Conservation (phyloP, 2,797 vertebrate genomes). For the Heliangelus exortis region DNA sequence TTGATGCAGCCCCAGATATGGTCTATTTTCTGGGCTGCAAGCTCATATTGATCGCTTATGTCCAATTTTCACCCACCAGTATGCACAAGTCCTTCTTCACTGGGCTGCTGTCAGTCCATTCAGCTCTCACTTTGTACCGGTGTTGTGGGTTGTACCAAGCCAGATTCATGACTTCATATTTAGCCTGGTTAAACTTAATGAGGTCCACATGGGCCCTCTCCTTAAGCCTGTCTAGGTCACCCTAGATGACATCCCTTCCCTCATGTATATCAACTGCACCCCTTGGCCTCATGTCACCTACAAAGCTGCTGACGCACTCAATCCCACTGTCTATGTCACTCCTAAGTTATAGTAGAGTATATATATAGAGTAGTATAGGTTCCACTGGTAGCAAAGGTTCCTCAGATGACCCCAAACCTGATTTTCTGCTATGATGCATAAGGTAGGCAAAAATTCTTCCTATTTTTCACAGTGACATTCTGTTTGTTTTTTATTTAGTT, state of each 20-base stretch:
- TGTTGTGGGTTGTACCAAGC: not conserved
- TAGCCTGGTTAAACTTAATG: not conserved
- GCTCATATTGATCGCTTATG: not conserved
- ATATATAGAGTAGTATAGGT: not conserved
- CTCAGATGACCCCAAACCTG: not conserved
- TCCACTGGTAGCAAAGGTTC: not conserved
- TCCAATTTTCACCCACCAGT: not conserved
- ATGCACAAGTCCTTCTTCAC: not conserved
- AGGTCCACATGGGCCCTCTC: not conserved
- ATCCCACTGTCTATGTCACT: not conserved
- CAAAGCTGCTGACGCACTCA: not conserved
- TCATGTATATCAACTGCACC: not conserved
- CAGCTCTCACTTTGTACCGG: not conserved
- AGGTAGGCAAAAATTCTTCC: not conserved
- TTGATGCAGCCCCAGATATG: not conserved
- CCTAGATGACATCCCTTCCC: not conserved
- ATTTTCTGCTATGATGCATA: not conserved
- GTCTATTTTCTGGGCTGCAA: not conserved
- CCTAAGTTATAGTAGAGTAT: not conserved
- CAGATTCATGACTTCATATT: not conserved
- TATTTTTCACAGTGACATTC: not conserved
- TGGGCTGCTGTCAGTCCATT: not conserved
- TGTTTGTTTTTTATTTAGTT: not conserved
- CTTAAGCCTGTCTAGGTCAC: not conserved
- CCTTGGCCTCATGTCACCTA: not conserved